phyloP scores from a whole-genome alignment of 2,888 invertebrate genomes.

The Xestia ashworthii region DNA sequence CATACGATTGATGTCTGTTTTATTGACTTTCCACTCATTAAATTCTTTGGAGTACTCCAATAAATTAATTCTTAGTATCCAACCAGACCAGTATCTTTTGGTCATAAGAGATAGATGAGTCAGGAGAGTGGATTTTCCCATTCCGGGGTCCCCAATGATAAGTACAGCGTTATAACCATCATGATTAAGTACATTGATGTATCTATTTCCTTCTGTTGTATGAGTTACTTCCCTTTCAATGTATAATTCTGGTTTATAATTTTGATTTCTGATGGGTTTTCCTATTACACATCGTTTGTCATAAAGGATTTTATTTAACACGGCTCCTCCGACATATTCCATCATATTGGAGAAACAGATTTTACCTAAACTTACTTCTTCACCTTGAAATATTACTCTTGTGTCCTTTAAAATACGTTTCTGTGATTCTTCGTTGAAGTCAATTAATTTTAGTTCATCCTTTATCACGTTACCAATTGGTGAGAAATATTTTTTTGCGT shows the following conservation, averaged over 20 bases:
- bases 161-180: no score
- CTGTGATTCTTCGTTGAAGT: constrained; percentile 34
- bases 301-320: constrained; percentile 30
- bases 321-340: constrained; percentile 16
- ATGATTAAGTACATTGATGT: no score
- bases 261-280: constrained; percentile 4
- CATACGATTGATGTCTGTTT: neutral
- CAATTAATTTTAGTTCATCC: constrained; percentile 22
- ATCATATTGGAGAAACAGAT: constrained; percentile 14
- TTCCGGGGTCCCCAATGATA: constrained; percentile 50
- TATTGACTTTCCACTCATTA: constrained; percentile 25
- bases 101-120: constrained; percentile 51
- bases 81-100: constrained; percentile 15
- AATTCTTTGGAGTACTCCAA: constrained; percentile 40
- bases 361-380: constrained; percentile 21
- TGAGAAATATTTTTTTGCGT: constrained; percentile 19
- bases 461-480: neutral
- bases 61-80: constrained; percentile 56
- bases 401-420: constrained; percentile 15
- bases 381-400: constrained; percentile 47
- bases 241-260: constrained; percentile 27
- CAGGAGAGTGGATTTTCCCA: constrained; percentile 62
- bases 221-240: neutral
- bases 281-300: constrained; percentile 28
- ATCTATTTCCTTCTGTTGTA: no score